Base-by-base conservation (phyloP, 2,797 vertebrate species). In the Cyprinella venusta region DNA sequence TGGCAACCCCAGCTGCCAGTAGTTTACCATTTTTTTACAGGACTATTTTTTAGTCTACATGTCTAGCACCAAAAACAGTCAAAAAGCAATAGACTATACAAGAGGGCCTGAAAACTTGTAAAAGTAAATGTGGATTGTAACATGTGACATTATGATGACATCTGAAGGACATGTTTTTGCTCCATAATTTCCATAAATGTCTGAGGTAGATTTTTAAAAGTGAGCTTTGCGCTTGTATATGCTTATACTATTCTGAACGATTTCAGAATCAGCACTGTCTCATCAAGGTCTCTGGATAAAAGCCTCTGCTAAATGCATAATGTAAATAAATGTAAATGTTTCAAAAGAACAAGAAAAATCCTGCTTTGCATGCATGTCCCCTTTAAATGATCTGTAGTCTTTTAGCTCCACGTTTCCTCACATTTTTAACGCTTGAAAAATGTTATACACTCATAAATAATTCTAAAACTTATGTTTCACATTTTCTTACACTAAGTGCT, bases 401-500 rank as follows among this genome's bases (percentile, higher is more conserved):
- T 65, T 54, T 2, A 40, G 52, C 33, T 36, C 24, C 18, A 76
- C 10, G 10, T 75, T 75, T 75, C 42, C 30, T 82, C 45, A 26
- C n/a, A 15, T 52, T 64, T 75, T 38, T 64, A 52, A 74, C 7
- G 42, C 42, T 38, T 38, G 21, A 74, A 52, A 1, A 15, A 38
- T 45, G 75, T 63, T 30, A 63, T 48, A 12, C 1, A 9, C 56
- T 42, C 61, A 76, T 82, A 67, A 76, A 76, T 68, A 82, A 82
- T 82, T 76, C 72, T 50, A 76, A 56, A 56, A 24, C 16, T 10
- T 76, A n/a, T 38, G 52, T 36, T 83, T 77, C 59, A 18, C 24
- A 5, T 38, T 65, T 8, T 75, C 40, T 70, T 80, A 80, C 33
- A 26, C 33, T 42, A 19, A 76, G 38, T 56, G n/a, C 38, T 24